These are phyloP conservation scores for Ophthalmolycus amberensis DNA, from an alignment of 2,113 vertebrate genomes.

Conservation along the genomic window DNA sequence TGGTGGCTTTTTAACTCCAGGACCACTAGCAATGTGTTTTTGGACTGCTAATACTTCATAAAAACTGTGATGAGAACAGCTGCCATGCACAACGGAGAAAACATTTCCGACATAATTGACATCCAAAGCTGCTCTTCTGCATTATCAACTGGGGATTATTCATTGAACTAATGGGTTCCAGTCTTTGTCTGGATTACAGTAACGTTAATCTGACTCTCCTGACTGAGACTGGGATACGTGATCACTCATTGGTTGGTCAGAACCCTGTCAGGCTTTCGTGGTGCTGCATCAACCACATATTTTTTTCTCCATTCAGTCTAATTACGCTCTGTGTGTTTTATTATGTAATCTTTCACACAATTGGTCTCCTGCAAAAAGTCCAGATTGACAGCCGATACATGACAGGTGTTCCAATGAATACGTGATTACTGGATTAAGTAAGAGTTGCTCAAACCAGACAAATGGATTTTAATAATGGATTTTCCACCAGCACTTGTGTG, in stretches of 20 bases:
- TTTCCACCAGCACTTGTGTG: conserved; percentile 21
- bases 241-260: conserved; percentile 22
- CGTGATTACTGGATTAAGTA: conserved; percentile 33
- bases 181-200: conserved; percentile 67
- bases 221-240: conserved; percentile 27
- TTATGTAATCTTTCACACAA: conserved; percentile 38
- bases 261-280: background rate
- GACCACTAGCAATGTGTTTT: background rate
- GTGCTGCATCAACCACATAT: conserved; percentile 14
- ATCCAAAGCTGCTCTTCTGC: conserved; percentile 28
- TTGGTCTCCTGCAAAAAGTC: conserved; percentile 1
- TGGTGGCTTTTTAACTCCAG: background rate
- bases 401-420: conserved; percentile 46
- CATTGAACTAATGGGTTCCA: conserved; percentile 60
- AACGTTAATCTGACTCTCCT: conserved; percentile 59
- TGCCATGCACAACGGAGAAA: conserved; percentile 1
- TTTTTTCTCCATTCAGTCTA: conserved; percentile 20
- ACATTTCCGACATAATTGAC: conserved; percentile 30
- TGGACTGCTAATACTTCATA: background rate
- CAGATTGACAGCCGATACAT: conserved; percentile 30
- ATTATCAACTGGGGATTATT: conserved; percentile 55
- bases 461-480: conserved; percentile 17
- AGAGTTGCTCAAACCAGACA: conserved; percentile 29
- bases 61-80: background rate
- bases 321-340: conserved; percentile 24